Evolutionary conservation across 2,888 invertebrate species (phyloP), one percentile per base, ranked within the genome.

Genomic region (Spialia ferax): DNA sequence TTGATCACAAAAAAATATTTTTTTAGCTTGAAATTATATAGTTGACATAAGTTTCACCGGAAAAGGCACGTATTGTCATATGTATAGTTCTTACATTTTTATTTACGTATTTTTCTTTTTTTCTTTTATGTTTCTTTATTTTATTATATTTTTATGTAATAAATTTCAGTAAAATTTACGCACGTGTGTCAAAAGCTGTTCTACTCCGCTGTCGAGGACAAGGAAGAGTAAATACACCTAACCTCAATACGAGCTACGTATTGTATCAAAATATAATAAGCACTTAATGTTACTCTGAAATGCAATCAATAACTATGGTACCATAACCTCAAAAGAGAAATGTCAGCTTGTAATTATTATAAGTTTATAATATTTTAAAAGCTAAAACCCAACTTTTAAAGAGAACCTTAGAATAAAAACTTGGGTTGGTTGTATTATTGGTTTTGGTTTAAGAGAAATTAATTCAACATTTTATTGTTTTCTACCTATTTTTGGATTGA

Each of bases 191-290:
- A 97, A 81, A 97, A 96, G 80, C 74, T 97, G 70, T 97, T 97
- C 78, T 81, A 97, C 77, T 96, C 97, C 11, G 96, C 98, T 11
- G 96, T 95, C 69, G 97, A 97, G 92, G 97, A 97, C 29, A 84
- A 86, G 68, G 89, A 91, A 71, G 86, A 88, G 13, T 87, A 60
- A 67, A n/a, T 8, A 15, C 15, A 23, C 15, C 1, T 18, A 5
- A 42, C 18, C 13, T 15, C 18, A 20, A 15, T 10, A 15, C 10
- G 8, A 23, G 11, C 15, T 26, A 4, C 5, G 26, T 59, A 56
- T 20, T 56, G 35, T 56, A 38, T 52, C 52, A n/a, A 23, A 52
- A 23, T 52, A 23, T 52, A 52, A 8, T 52, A 52, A 52, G 52
- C 23, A 23, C 6, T 50, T 8, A 7, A 50, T 20, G 22, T 50